Evolutionary conservation across 1,140 invertebrate genomes (phyloP), one percentile per base, ranked within the genome.

Genomic region (Choristoneura fumiferana): DNA sequence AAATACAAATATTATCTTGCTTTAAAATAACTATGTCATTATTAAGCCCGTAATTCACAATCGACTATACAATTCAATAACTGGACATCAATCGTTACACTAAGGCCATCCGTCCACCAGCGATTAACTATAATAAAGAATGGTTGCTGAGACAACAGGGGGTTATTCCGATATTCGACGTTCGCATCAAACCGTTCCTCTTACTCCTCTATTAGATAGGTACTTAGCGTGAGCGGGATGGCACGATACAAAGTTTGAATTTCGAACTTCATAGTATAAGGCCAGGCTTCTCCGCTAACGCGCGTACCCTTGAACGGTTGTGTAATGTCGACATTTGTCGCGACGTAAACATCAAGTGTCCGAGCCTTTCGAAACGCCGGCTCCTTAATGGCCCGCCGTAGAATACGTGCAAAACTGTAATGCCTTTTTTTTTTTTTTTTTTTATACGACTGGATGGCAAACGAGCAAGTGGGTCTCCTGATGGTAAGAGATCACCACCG

Each of bases 221-320:
- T n/a, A n/a, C n/a, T n/a, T n/a, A n/a, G n/a, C n/a, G n/a, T n/a
- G n/a, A n/a, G n/a, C n/a, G n/a, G n/a, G n/a, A n/a, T n/a, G n/a
- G n/a, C n/a, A n/a, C n/a, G n/a, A n/a, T n/a, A n/a, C n/a, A n/a
- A n/a, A n/a, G n/a, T n/a, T n/a, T n/a, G n/a, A n/a, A n/a, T n/a
- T n/a, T n/a, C n/a, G n/a, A n/a, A n/a, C n/a, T n/a, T n/a, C n/a
- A n/a, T n/a, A n/a, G n/a, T n/a, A n/a, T 29, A 2, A 2, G 22
- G 2, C 22, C 22, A 29, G 22, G 22, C 22, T n/a, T n/a, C n/a
- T 29, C 22, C 6, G 22, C 22, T 29, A n/a, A 49, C 17, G 43
- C 22, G 17, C 22, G 60, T 71, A 78, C 69, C 77, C 77, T 80
- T 80, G 77, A 80, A 73, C 77, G 63, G 65, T 76, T 76, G 71